Evolutionary conservation across 2,797 vertebrate species (phyloP).

Genomic region (Silurus lanzhouensis): DNA sequence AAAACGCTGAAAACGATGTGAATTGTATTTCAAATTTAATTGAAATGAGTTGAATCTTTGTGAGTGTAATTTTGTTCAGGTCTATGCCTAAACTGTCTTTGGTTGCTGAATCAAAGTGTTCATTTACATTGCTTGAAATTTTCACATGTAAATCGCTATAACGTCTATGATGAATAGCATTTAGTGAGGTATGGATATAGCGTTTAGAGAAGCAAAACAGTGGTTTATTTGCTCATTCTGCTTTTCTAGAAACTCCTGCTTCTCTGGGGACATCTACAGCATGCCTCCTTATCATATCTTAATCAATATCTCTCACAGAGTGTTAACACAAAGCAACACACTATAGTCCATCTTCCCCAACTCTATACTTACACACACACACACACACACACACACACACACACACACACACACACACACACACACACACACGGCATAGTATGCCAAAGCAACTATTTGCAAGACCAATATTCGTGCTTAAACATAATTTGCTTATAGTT

Average conservation of each 20-base stretch:
- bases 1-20: background rate
- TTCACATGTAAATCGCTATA: background rate
- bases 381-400: background rate
- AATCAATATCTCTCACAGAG: conserved; percentile 74
- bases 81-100: conserved; percentile 7
- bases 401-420: background rate
- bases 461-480: background rate
- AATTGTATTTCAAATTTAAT: too few relatives aligned
- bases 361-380: background rate
- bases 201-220: conserved; percentile 49
- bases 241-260: conserved; percentile 61
- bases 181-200: background rate
- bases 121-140: background rate
- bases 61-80: background rate
- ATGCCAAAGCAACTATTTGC: conserved; percentile 10
- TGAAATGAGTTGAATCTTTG: background rate
- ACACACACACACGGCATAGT: background rate
- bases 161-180: background rate
- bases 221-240: conserved; percentile 70
- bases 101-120: background rate
- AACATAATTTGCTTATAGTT: background rate
- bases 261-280: conserved; percentile 67
- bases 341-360: conserved; percentile 22
- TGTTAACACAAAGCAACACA: conserved; percentile 69
- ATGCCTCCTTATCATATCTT: conserved; percentile 76